Base-by-base conservation (phyloP, 2,888 invertebrate genomes). In the Epiblema foenella region DNA sequence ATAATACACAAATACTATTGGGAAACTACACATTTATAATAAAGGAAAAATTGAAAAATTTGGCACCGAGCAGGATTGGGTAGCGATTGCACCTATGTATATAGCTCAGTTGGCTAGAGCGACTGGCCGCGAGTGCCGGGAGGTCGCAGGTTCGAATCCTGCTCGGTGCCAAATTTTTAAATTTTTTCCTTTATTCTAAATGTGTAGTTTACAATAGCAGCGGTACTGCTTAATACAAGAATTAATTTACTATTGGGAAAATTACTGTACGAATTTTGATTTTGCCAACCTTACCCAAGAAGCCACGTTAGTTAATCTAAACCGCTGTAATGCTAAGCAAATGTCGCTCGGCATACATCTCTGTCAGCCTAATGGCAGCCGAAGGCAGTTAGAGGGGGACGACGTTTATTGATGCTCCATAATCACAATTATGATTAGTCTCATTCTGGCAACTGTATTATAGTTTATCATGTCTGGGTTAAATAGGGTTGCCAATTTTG, bases 341-440 rank as follows among this genome's bases (percentile, higher is more conserved):
- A 82, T 82, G 82, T 82, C 81, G 81, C 82, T 83, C 79, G 80
- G 80, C 81, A 80, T 81, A 75, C 75, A 76, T 74, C 74, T 70
- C 73, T 75, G 73, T 74, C 66, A 37, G 46, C 58, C 57, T 73
- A 60, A 73, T 73, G 69, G 74, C 71, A 62, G 62, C 65, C 58
- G 70, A 42, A 46, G 71, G 57, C 39, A 70, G 66, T 69, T 65
- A 42, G 72, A 69, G 68, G 74, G 66, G 66, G 66, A 71, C 49
- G 66, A 51, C 57, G 58, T 56, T 68, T 73, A 69, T 69, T 69
- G 71, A 74, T 72, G 72, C 67, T 66, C 68, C 72, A 73, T 79
- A 77, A 78, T 79, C 79, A 77, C 75, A 69, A 75, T 76, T 68
- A 68, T 77, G 71, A 80, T 81, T 80, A 78, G 77, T 80, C 79